phyloP scores from a whole-genome alignment of 2,888 invertebrate species.

The Caenorhabditis wallacei region DNA sequence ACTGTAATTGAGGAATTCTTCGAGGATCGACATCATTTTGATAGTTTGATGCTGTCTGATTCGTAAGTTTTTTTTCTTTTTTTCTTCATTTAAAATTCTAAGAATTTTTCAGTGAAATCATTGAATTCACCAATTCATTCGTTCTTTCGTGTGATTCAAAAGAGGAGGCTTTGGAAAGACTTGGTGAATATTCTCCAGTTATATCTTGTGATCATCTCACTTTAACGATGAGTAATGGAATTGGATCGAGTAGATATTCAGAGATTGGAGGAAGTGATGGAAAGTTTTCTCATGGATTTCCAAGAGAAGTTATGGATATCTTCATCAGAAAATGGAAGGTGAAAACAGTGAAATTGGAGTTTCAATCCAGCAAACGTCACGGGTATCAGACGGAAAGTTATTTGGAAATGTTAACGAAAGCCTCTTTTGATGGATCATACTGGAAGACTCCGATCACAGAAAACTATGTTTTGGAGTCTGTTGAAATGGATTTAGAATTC shows the following conservation, averaged over 20 bases:
- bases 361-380: not conserved
- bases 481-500: slow-evolving; percentile 1
- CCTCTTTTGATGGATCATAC: slow-evolving; percentile 1
- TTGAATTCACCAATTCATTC: not conserved
- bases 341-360: not conserved
- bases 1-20: not conserved
- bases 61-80: not conserved
- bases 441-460: not conserved
- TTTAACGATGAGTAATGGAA: not conserved
- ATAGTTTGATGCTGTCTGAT: not conserved
- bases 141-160: not conserved
- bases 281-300: slow-evolving; percentile 8
- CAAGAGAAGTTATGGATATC: slow-evolving; percentile 2
- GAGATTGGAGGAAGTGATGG: not conserved
- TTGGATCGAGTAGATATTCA: not conserved
- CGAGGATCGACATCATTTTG: not conserved
- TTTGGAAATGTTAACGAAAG: not conserved
- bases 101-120: not conserved
- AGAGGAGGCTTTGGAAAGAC: not conserved
- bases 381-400: not conserved
- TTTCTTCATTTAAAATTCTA: not conserved
- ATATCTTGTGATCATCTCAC: slow-evolving; percentile 1
- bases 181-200: not conserved
- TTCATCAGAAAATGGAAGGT: slow-evolving; percentile 10
- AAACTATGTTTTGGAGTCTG: not conserved